Conservation (phyloP, 2,113 vertebrate genomes). For the Sturnus vulgaris region DNA sequence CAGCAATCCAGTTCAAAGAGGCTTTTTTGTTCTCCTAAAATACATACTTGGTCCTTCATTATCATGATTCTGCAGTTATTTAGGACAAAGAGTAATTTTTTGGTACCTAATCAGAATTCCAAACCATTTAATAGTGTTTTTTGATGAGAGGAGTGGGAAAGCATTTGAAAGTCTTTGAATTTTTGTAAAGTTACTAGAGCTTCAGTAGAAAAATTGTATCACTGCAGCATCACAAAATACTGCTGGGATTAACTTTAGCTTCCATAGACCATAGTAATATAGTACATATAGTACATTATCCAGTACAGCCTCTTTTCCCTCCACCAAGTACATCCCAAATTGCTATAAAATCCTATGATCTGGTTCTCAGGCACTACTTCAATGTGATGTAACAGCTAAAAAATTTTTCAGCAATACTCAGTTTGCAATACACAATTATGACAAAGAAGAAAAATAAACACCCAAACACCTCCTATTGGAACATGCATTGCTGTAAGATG, state of each 20-base stretch:
- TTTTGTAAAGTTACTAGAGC: not conserved
- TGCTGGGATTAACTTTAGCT: not conserved
- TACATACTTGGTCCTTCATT: not conserved
- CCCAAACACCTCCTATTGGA: not conserved
- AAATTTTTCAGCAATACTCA: not conserved
- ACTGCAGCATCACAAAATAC: not conserved
- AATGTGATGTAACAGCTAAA: not conserved
- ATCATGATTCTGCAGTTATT: not conserved
- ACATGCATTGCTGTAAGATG: not conserved
- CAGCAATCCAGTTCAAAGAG: not conserved
- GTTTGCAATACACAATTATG: not conserved
- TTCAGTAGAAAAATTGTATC: not conserved
- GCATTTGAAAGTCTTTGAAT: not conserved
- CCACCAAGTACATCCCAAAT: not conserved
- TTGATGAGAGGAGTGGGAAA: not conserved
- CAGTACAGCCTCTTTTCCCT: not conserved
- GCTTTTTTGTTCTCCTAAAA: not conserved
- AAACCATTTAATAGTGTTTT: not conserved
- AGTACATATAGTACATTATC: not conserved
- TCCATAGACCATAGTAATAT: not conserved
- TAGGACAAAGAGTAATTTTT: not conserved
- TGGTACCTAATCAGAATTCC: not conserved
- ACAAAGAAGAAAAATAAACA: not conserved
- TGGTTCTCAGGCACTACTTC: not conserved
- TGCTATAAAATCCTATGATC: not conserved